A percentile compares a stretch with the other conserved stretches of the same genome.
Evolutionary conservation across 2,888 invertebrate genomes (phyloP).

Genomic region (Acrobasis consociella): DNA sequence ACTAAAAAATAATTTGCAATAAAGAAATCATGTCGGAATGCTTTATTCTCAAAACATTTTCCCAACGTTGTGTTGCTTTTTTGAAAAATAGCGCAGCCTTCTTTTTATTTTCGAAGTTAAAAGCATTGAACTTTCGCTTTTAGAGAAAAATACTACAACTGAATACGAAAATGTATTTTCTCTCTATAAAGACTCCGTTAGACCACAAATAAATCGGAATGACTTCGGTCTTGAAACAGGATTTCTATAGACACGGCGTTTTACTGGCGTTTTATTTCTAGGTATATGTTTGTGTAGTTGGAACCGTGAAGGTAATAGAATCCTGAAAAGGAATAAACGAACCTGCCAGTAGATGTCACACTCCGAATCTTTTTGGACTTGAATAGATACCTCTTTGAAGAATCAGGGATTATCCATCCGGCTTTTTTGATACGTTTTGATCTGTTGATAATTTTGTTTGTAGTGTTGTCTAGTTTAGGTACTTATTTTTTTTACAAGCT

Average conservation of each 20-base stretch:
- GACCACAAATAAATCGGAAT: constrained; percentile 61
- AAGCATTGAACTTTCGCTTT: constrained; percentile 9
- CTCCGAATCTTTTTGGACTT: constrained; percentile 8
- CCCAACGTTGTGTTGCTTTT: neutral
- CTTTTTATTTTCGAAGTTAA: neutral
- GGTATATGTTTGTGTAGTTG: neutral
- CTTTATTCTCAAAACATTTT: constrained; percentile 22
- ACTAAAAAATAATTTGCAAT: too few species aligned
- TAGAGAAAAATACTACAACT: constrained; percentile 16
- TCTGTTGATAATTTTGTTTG: too few species aligned
- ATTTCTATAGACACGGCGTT: constrained; percentile 8
- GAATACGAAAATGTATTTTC: constrained; percentile 16
- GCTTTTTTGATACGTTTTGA: too few species aligned
- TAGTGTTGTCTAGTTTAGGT: too few species aligned
- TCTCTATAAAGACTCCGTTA: constrained; percentile 46
- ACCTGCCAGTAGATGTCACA: constrained; percentile 42
- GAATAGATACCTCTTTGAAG: neutral
- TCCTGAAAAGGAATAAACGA: constrained; percentile 32
- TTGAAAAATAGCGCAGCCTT: neutral
- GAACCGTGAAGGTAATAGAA: constrained; percentile 10
- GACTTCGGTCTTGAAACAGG: constrained; percentile 37
- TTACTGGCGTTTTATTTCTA: constrained; percentile 10
- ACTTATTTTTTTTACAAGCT: too few species aligned
- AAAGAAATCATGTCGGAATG: too few species aligned
- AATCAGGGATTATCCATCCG: too few species aligned